Evolutionary conservation across 2,888 invertebrate genomes (phyloP).

Genomic region (Synanthedon tipuliformis): DNA sequence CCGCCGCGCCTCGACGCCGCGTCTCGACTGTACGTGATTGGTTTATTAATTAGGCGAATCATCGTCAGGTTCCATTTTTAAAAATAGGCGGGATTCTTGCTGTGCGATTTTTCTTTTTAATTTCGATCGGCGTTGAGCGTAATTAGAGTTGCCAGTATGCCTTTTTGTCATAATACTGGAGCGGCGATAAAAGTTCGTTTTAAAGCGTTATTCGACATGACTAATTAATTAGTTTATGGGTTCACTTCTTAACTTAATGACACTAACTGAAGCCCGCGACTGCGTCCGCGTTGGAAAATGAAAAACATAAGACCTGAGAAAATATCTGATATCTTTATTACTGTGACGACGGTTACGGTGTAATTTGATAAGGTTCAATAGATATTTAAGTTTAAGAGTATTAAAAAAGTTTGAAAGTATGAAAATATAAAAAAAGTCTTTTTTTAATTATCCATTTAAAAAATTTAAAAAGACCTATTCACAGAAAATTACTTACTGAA

Average conservation of each 20-base stretch:
- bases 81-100: conserved; percentile 70
- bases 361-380: too few relatives aligned
- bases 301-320: too few relatives aligned
- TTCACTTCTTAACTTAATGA: conserved; percentile 2
- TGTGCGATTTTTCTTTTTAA: conserved; percentile 66
- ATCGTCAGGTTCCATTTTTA: conserved; percentile 58
- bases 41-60: conserved; percentile 71
- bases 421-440: too few relatives aligned
- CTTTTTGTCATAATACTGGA: conserved; percentile 51
- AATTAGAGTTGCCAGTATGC: conserved; percentile 58
- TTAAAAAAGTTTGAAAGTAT: too few relatives aligned
- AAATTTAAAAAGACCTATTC: too few relatives aligned
- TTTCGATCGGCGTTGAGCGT: conserved; percentile 62
- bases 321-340: background rate
- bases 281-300: too few relatives aligned
- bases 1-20: conserved; percentile 67
- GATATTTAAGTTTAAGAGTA: background rate
- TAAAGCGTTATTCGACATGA: conserved; percentile 32
- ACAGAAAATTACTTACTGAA: too few relatives aligned
- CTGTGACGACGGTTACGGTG: background rate
- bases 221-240: conserved; percentile 30
- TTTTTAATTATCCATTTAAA: too few relatives aligned
- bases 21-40: conserved; percentile 70
- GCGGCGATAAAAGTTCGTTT: conserved; percentile 39
- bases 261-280: background rate